phyloP scores from a whole-genome alignment of 2,797 vertebrate species.

The Margarornis squamiger region DNA sequence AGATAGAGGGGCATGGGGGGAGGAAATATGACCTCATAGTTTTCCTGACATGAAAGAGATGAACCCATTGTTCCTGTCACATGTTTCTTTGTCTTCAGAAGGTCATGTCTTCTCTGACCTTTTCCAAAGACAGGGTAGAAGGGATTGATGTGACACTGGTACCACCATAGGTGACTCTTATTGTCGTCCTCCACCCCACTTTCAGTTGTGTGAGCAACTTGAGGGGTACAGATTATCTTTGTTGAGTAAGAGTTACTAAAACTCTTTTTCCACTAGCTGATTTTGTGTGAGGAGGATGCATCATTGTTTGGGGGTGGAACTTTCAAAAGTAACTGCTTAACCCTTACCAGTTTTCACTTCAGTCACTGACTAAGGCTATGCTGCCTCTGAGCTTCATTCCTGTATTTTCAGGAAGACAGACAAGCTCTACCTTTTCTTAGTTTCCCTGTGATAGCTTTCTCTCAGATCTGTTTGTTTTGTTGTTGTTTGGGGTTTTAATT shows the following conservation, averaged over 20 bases:
- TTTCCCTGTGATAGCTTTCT: not conserved
- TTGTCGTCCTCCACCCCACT: not conserved
- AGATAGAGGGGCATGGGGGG: not conserved
- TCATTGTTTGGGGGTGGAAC: not conserved
- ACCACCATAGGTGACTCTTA: not conserved
- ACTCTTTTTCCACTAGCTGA: not conserved
- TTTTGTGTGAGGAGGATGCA: not conserved
- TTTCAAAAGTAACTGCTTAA: not conserved
- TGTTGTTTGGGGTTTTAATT: not conserved
- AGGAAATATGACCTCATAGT: not conserved
- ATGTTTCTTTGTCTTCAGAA: not conserved
- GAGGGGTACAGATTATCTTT: not conserved
- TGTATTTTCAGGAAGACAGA: not conserved
- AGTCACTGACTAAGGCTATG: not conserved
- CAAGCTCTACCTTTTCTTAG: not conserved
- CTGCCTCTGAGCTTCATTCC: not conserved
- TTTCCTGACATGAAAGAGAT: not conserved
- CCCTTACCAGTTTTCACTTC: not conserved
- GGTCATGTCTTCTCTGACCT: not conserved
- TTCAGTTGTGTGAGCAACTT: not conserved
- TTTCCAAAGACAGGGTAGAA: not conserved
- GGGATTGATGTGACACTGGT: not conserved
- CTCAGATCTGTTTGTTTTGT: not conserved
- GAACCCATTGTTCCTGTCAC: not conserved
- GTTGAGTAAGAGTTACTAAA: not conserved